These are phyloP conservation scores for Microplitis demolitor DNA, from an alignment of 1,140 invertebrate genomes.

Conservation along the genomic window DNA sequence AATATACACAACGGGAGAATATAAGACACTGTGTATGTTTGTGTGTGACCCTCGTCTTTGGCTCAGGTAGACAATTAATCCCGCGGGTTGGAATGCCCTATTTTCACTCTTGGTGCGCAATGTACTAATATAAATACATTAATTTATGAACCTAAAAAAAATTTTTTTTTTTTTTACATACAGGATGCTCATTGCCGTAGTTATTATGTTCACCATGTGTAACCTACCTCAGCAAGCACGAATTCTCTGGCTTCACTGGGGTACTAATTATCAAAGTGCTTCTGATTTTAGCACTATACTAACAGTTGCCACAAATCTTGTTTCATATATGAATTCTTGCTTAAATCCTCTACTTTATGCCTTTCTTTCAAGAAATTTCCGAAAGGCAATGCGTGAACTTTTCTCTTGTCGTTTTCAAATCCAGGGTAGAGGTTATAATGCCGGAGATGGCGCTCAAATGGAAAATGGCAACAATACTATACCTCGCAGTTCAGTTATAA, in stretches of 20 bases:
- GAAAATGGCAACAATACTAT: conserved; percentile 37
- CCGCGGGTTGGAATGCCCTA: too few relatives aligned
- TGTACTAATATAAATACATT: too few relatives aligned
- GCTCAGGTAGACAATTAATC: too few relatives aligned
- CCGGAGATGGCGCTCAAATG: conserved; percentile 30
- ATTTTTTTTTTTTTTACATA: conserved; percentile 32
- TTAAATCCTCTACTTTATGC: conserved; percentile 86
- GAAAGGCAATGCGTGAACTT: conserved; percentile 73
- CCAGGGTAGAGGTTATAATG: conserved; percentile 32
- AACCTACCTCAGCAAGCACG: conserved; percentile 84
- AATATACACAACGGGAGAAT: too few relatives aligned
- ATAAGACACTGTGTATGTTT: too few relatives aligned
- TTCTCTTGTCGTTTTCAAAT: conserved; percentile 59
- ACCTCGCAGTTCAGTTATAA: conserved; percentile 37
- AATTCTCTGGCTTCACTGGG: conserved; percentile 79
- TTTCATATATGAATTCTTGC: conserved; percentile 84
- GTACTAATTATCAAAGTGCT: conserved; percentile 65
- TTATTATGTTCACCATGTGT: conserved; percentile 81
- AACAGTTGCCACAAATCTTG: conserved; percentile 81
- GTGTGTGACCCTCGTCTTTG: too few relatives aligned
- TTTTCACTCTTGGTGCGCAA: too few relatives aligned
- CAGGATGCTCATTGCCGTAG: conserved; percentile 81
- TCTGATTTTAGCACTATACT: conserved; percentile 74
- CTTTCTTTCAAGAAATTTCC: conserved; percentile 79
- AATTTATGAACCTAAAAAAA: not conserved